phyloP scores from a whole-genome alignment of 1,140 invertebrate genomes.

The Cydia fagiglandana region DNA sequence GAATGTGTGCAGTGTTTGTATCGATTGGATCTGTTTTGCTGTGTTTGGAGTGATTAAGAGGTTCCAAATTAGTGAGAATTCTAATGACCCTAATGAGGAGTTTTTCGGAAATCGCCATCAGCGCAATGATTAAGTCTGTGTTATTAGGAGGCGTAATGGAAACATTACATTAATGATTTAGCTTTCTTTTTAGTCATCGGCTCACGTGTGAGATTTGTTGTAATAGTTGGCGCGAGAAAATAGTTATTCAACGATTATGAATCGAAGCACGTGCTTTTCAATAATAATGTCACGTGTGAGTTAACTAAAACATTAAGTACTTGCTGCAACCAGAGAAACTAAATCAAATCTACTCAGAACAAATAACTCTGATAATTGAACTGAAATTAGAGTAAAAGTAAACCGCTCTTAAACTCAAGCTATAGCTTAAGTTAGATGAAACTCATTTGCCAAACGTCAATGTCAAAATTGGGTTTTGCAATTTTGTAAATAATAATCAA shows the following conservation, averaged over 20 bases:
- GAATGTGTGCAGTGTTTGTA: slow-evolving; percentile 14
- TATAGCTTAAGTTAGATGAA: neutral
- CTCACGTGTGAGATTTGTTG: slow-evolving; percentile 34
- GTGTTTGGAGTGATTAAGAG: slow-evolving; percentile 19
- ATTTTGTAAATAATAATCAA: too few relatives aligned
- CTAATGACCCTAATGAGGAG: neutral
- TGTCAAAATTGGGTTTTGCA: too few relatives aligned
- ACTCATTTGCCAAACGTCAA: too few relatives aligned
- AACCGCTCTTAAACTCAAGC: too few relatives aligned
- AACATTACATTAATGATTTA: slow-evolving; percentile 16
- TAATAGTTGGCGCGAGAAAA: slow-evolving; percentile 25
- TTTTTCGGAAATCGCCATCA: slow-evolving; percentile 16
- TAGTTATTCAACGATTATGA: slow-evolving; percentile 29
- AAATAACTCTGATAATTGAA: neutral
- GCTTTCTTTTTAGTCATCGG: slow-evolving; percentile 27
- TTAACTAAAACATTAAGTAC: slow-evolving; percentile 37
- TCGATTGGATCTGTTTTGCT: slow-evolving; percentile 32
- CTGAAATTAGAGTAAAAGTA: too few relatives aligned
- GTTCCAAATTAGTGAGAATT: slow-evolving; percentile 11
- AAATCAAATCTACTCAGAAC: slow-evolving; percentile 13
- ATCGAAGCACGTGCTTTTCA: slow-evolving; percentile 36
- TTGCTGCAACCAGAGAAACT: slow-evolving; percentile 2
- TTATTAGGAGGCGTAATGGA: slow-evolving; percentile 20
- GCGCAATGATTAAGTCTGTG: slow-evolving; percentile 15
- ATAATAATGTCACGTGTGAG: slow-evolving; percentile 42